A percentile compares a stretch with the other conserved stretches of the same genome.
Conservation (phyloP, 2,888 invertebrate genomes). For the Sisyra terminalis region DNA sequence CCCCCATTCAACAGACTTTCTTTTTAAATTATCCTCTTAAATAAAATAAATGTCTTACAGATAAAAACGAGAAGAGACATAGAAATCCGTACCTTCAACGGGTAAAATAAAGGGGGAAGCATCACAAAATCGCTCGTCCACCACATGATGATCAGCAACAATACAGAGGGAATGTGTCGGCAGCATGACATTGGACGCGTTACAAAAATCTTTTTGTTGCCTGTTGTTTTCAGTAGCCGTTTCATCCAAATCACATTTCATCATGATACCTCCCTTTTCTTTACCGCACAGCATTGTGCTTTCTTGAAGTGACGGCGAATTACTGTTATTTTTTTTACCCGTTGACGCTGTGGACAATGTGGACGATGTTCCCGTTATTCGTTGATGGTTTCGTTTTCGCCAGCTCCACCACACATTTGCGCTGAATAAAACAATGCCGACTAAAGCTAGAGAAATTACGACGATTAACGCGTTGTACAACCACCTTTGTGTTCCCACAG, state of each 20-base stretch:
- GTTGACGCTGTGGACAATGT: background rate
- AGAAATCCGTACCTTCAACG: constrained; percentile 1
- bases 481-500: constrained; percentile 1
- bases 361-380: background rate
- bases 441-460: background rate
- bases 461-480: background rate
- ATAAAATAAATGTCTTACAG: background rate
- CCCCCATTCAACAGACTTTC: background rate
- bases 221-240: background rate
- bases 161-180: background rate
- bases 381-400: constrained; percentile 2
- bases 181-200: background rate
- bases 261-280: background rate
- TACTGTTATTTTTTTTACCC: background rate
- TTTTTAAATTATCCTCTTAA: background rate
- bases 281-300: background rate
- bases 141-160: constrained; percentile 1
- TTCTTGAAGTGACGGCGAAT: background rate
- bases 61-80: background rate
- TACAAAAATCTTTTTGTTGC: background rate
- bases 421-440: background rate
- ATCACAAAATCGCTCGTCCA: background rate
- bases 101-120: constrained; percentile 1
- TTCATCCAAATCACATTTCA: background rate
- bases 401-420: constrained; percentile 4